phyloP scores from a whole-genome alignment of 2,113 vertebrate species.

The Nanger granti region DNA sequence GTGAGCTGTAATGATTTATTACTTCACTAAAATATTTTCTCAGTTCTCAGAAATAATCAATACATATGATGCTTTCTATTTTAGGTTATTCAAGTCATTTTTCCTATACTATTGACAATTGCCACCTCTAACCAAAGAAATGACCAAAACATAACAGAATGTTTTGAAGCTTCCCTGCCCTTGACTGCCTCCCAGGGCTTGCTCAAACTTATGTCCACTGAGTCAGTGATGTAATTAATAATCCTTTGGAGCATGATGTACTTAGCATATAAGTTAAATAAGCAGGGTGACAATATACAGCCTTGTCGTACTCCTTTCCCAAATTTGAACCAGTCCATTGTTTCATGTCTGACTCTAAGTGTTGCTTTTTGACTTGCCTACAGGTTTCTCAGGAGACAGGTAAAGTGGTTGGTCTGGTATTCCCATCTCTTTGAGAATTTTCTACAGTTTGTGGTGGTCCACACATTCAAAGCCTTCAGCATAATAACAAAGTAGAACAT shows the following conservation, averaged over 20 bases:
- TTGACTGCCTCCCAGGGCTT: neutral
- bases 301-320: neutral
- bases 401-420: neutral
- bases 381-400: neutral
- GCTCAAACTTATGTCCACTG: neutral
- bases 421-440: neutral
- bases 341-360: neutral
- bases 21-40: neutral
- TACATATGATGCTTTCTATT: neutral
- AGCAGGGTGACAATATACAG: neutral
- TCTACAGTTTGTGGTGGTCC: neutral
- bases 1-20: neutral
- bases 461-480: neutral
- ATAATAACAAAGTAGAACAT: neutral
- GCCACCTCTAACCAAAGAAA: neutral
- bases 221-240: neutral
- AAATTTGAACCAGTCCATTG: neutral
- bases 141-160: neutral
- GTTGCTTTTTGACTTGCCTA: neutral
- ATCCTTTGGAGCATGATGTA: neutral
- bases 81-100: neutral
- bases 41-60: neutral
- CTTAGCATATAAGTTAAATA: neutral
- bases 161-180: neutral
- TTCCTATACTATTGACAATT: neutral